Evolutionary conservation across 2,797 vertebrate species (phyloP).

Genomic region (Diplodus sargus): DNA sequence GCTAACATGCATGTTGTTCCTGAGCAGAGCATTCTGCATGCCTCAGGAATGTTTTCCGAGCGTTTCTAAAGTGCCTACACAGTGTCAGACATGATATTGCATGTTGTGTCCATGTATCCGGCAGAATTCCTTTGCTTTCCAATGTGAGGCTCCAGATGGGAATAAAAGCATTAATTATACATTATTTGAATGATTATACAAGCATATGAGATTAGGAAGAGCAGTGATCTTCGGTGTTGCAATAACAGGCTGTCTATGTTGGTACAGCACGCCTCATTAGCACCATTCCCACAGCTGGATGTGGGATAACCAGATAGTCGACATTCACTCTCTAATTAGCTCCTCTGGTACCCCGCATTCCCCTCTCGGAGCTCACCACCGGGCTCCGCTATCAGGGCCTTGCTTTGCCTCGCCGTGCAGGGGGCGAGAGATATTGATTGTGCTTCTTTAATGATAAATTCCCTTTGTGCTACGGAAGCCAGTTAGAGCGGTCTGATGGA

Average conservation of each 20-base stretch:
- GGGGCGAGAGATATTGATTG: constrained; percentile 80
- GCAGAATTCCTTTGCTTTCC: constrained; percentile 59
- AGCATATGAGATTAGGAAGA: constrained; percentile 75
- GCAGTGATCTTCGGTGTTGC: constrained; percentile 75
- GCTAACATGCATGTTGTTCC: constrained; percentile 33
- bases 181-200: constrained; percentile 78
- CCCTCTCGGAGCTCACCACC: constrained; percentile 61
- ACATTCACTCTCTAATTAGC: constrained; percentile 79
- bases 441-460: constrained; percentile 85
- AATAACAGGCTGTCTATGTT: constrained; percentile 73
- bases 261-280: constrained; percentile 78
- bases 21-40: constrained; percentile 32
- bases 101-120: constrained; percentile 56
- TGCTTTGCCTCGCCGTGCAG: constrained; percentile 66
- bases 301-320: constrained; percentile 78
- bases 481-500: constrained; percentile 64
- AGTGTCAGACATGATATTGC: constrained; percentile 68
- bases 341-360: constrained; percentile 75
- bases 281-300: constrained; percentile 76
- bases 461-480: constrained; percentile 80
- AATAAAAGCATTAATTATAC: constrained; percentile 77
- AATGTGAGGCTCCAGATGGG: constrained; percentile 59
- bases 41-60: constrained; percentile 43
- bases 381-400: constrained; percentile 56
- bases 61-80: constrained; percentile 60